Base-by-base conservation (phyloP, 2,888 invertebrate species). In the Bembecia ichneumoniformis region DNA sequence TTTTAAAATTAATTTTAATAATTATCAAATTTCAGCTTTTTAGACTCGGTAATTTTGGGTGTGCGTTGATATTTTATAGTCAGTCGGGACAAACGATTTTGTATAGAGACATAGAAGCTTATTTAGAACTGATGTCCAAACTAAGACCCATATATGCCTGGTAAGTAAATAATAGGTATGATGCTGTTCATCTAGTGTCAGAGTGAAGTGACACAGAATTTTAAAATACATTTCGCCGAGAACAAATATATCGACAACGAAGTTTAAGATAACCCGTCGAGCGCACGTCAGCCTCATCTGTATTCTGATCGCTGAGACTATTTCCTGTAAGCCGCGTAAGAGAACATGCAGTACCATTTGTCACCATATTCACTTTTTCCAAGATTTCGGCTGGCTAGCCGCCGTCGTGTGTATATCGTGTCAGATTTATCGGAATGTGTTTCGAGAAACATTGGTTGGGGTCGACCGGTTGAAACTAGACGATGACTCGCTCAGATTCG, bases 271-370 rank as follows among this genome's bases (percentile, higher is more conserved):
- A 64, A 65, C 66, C 60, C 53, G 63, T 55, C 59, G 57, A 52
- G 71, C 74, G 70, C 71, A 72, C 74, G 75, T 74, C 71, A 69
- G 59, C 71, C 79, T 83, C 76, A 84, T 86, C 76, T 78, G 76
- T 84, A 86, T 84, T 74, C 84, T 57, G 68, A 58, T 58, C 78
- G 79, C 81, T 72, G 76, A 72, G 72, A 69, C 71, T 70, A 77
- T 64, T 86, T 84, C 84, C 86, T 81, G 83, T 66, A 64, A 60
- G 52, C 62, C 60, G 59, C 58, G 59, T 57, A 58, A 68, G 71
- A 71, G 71, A 68, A 63, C 65, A 57, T 58, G 62, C 48, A 47
- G 64, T 58, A 68, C 69, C 55, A 63, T 50, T 58, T 59, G 58
- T 64, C 9, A 28, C 28, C 5, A 28, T 28, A 5, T 28, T 28